These are phyloP conservation scores for Synergus umbraculus DNA, from an alignment of 2,888 invertebrate genomes.

Conservation along the genomic window DNA sequence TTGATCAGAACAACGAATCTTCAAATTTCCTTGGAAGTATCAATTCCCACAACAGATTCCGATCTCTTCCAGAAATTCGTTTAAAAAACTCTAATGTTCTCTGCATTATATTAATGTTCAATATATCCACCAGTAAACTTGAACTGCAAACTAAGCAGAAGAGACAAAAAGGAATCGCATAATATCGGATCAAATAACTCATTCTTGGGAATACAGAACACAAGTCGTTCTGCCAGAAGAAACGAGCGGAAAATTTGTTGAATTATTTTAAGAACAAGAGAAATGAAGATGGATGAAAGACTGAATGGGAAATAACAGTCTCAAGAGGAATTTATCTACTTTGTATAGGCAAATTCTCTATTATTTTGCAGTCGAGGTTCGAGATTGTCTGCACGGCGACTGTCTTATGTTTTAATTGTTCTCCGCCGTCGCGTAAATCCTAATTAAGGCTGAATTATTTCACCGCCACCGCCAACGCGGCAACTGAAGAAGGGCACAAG, in stretches of 20 bases:
- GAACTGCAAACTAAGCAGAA: background rate
- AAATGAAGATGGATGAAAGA: too few species aligned
- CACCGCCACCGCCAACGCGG: constrained; percentile 53
- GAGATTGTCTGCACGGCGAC: constrained; percentile 57
- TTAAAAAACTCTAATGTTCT: background rate
- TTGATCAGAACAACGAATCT: constrained; percentile 7
- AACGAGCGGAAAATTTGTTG: background rate
- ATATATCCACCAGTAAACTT: background rate
- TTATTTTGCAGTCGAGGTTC: constrained; percentile 39
- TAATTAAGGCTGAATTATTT: constrained; percentile 74
- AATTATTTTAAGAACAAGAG: background rate
- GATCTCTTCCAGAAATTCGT: background rate
- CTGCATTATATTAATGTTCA: background rate
- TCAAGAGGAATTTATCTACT: too few species aligned
- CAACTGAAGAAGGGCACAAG: constrained; percentile 38
- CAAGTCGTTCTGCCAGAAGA: background rate
- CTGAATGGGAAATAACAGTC: too few species aligned
- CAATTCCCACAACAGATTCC: background rate
- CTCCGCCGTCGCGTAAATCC: constrained; percentile 69
- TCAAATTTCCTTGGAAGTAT: background rate
- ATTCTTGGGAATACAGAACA: background rate
- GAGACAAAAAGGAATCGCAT: background rate
- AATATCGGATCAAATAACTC: background rate
- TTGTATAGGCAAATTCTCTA: background rate
- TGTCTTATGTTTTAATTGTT: constrained; percentile 71